These are phyloP conservation scores for Gandaritis pyraliata DNA, from an alignment of 2,888 invertebrate genomes.

Conservation along the genomic window DNA sequence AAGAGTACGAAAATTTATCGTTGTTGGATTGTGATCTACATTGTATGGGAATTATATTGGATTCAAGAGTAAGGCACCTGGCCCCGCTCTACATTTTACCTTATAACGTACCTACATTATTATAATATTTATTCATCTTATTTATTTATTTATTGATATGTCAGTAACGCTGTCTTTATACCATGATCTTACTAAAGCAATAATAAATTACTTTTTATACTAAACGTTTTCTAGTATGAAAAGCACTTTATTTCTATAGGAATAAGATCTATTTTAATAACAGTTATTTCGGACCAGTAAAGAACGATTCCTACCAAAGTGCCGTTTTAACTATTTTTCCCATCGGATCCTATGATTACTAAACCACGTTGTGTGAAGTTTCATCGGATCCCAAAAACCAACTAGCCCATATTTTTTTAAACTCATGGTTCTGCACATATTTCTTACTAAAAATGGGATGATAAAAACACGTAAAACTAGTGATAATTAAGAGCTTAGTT, in stretches of 20 bases:
- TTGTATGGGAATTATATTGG: no score
- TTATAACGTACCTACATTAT: neutral
- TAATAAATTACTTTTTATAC: no score
- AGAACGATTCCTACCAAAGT: neutral
- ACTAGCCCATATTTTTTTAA: no score
- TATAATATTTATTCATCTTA: constrained; percentile 12
- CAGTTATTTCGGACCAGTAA: neutral
- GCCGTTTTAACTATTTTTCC: neutral
- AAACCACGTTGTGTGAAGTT: neutral
- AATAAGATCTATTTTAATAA: neutral
- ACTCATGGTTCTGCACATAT: no score
- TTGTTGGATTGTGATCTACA: no score
- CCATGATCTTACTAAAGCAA: neutral
- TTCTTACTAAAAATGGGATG: no score
- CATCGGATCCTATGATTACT: neutral
- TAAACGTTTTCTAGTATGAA: no score
- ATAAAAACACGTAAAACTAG: no score
- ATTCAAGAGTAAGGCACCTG: no score
- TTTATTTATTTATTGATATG: constrained; percentile 14
- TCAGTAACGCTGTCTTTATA: constrained; percentile 12
- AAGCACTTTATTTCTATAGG: neutral
- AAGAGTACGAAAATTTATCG: no score
- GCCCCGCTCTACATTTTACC: constrained; percentile 11
- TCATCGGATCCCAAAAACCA: neutral
- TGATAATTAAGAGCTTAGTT: no score